A percentile compares a stretch with the other conserved stretches of the same genome.
Evolutionary conservation across 1,140 invertebrate genomes (phyloP).

Genomic region (Brachionus asplanchnoidis): DNA sequence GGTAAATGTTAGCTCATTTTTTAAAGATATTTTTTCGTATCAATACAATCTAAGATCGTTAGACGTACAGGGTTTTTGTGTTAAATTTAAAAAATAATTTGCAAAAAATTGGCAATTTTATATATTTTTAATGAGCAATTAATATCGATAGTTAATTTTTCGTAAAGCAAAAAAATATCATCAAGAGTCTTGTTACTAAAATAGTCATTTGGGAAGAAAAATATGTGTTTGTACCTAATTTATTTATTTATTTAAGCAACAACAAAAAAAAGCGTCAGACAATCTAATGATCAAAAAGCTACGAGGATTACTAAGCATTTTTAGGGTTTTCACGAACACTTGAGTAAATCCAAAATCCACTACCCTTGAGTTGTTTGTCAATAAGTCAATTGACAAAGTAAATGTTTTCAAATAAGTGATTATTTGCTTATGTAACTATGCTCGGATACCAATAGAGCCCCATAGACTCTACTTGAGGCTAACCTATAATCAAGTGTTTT

Average conservation of each 20-base stretch:
- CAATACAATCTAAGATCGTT: neutral
- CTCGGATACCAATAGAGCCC: neutral
- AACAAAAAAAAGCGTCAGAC: neutral
- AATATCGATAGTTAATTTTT: conserved; percentile 22
- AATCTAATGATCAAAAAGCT: neutral
- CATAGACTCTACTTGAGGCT: neutral
- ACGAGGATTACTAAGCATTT: neutral
- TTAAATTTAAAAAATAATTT: conserved; percentile 24
- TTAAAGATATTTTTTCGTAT: neutral
- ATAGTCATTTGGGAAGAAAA: neutral
- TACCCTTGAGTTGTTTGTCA: conserved; percentile 15
- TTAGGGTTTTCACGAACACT: neutral
- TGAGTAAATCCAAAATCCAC: neutral
- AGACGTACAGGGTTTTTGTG: neutral
- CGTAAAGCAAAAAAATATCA: neutral
- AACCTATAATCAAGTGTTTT: neutral
- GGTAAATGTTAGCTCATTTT: neutral
- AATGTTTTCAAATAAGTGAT: neutral
- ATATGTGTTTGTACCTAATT: neutral
- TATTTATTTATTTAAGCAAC: conserved; percentile 1
- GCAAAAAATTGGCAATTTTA: neutral
- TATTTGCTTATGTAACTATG: neutral
- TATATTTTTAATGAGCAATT: conserved; percentile 30
- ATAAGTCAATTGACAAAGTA: neutral
- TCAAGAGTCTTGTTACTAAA: neutral